A percentile compares a stretch with the other conserved stretches of the same genome.
Conservation (phyloP, 2,888 invertebrate genomes). For the Erynnis tages region DNA sequence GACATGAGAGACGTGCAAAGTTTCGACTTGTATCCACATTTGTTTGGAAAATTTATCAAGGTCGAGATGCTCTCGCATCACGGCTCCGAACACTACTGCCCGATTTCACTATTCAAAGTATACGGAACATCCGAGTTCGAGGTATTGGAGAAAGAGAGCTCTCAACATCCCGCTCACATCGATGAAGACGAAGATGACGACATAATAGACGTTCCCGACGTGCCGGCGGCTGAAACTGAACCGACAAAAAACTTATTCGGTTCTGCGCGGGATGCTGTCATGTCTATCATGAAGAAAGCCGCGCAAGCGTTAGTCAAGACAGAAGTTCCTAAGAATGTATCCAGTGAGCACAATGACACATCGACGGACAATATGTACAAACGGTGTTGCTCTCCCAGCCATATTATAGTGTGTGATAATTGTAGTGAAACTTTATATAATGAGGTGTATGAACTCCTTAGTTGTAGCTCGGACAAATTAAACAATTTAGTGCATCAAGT, state of each 20-base stretch:
- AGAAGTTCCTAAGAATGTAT: constrained; percentile 83
- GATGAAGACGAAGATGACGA: constrained; percentile 86
- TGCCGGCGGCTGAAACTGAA: constrained; percentile 70
- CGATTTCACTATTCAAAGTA: constrained; percentile 96
- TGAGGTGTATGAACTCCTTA: constrained; percentile 87
- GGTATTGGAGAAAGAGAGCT: constrained; percentile 91
- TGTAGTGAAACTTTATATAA: constrained; percentile 87
- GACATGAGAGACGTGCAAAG: constrained; percentile 94
- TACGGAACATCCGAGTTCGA: constrained; percentile 97
- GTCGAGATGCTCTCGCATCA: constrained; percentile 96
- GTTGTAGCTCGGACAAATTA: constrained; percentile 84
- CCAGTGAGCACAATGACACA: constrained; percentile 71
- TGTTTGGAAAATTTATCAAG: constrained; percentile 94
- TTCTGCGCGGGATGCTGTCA: constrained; percentile 93
- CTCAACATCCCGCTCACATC: constrained; percentile 83
- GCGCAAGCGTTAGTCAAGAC: constrained; percentile 91
- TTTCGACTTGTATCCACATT: constrained; percentile 89
- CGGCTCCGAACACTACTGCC: constrained; percentile 98
- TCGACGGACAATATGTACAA: constrained; percentile 64
- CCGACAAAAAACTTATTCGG: constrained; percentile 89
- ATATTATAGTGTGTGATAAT: constrained; percentile 87
- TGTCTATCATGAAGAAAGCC: constrained; percentile 95
- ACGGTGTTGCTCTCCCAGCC: constrained; percentile 87
- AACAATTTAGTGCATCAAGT: constrained; percentile 82
- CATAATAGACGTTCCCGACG: constrained; percentile 80